Base-by-base conservation (phyloP, 2,797 vertebrate species). In the Nasua narica region DNA sequence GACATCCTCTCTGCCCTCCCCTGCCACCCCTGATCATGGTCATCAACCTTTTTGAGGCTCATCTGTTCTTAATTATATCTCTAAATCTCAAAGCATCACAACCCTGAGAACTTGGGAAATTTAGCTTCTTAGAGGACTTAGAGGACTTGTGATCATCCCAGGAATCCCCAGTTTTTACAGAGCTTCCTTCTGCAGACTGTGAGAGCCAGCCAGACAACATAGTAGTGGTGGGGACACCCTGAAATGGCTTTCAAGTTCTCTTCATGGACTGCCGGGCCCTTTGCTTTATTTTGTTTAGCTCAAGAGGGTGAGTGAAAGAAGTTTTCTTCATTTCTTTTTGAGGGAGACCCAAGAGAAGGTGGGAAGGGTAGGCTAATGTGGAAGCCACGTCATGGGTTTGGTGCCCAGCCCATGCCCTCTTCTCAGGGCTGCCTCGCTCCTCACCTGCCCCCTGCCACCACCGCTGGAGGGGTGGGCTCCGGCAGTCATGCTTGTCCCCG, bases 61-160 rank as follows among this genome's bases (percentile, higher is more conserved):
- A 95, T 97, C 91, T 97, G 92, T 74, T 97, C 92, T 96, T 97
- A 95, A 98, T 96, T 95, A 95, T 54, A 91, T 92, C 94, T 97
- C 77, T 91, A 96, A 97, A 97, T 95, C 95, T 92, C 97, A 74
- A 86, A 90, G 96, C 86, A 94, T 95, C 94, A 95, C 60, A 76
- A 92, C n/a, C 60, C 89, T 56, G 84, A 56, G 96, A 93, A 95
- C 82, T 62, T 67, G 72, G 90, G 84, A 74, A 72, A 96, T 94
- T 54, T 16, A 82, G 95, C 87, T 91, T 95, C 96, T 97, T 94
- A 92, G 95, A 92, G 85, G 95, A 96, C 96, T 97, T 94, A 92
- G 95, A 92, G 85, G 95, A 96, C 81, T 92, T 52, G 0, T 85
- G 81, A 91, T 86, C 89, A 95, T 95, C 91, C 87, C 48, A 81